A percentile compares a stretch with the other conserved stretches of the same genome.
Evolutionary conservation across 2,888 invertebrate species (phyloP).

Genomic region (Macaria liturata): DNA sequence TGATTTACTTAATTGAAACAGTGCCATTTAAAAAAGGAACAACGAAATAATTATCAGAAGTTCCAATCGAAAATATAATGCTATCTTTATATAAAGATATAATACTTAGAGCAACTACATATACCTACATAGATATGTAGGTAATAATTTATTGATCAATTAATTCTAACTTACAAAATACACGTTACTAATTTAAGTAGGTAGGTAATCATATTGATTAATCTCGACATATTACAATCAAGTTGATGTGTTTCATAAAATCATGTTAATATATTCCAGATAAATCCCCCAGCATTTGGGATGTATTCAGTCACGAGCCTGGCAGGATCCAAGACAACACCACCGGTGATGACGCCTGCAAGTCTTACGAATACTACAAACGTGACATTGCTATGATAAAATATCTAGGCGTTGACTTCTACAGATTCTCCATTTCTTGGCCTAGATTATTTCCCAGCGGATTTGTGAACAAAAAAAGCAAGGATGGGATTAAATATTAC

Average conservation of each 20-base stretch:
- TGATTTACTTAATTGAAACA: no score
- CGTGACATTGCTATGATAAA: slow-evolving; percentile 77
- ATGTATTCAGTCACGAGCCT: slow-evolving; percentile 75
- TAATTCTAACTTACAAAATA: no score
- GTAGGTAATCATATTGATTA: no score
- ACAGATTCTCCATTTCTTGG: slow-evolving; percentile 86
- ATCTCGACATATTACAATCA: no score
- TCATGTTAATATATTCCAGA: slow-evolving; percentile 49
- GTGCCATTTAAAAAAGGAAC: no score
- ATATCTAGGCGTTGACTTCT: slow-evolving; percentile 73
- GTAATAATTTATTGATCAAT: not conserved
- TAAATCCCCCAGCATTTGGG: slow-evolving; percentile 85
- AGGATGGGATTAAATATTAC: slow-evolving; percentile 85
- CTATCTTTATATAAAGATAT: no score
- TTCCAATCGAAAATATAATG: no score
- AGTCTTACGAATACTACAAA: slow-evolving; percentile 84
- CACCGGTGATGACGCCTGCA: slow-evolving; percentile 83
- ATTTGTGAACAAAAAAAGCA: slow-evolving; percentile 76
- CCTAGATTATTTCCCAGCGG: slow-evolving; percentile 85
- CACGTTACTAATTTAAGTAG: no score
- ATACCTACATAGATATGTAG: not conserved
- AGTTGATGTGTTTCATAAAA: no score
- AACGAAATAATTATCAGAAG: no score
- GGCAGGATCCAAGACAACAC: slow-evolving; percentile 77
- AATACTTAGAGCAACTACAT: not conserved